Evolutionary conservation across 2,888 invertebrate species (phyloP).

Genomic region (Chloromyia formosa): DNA sequence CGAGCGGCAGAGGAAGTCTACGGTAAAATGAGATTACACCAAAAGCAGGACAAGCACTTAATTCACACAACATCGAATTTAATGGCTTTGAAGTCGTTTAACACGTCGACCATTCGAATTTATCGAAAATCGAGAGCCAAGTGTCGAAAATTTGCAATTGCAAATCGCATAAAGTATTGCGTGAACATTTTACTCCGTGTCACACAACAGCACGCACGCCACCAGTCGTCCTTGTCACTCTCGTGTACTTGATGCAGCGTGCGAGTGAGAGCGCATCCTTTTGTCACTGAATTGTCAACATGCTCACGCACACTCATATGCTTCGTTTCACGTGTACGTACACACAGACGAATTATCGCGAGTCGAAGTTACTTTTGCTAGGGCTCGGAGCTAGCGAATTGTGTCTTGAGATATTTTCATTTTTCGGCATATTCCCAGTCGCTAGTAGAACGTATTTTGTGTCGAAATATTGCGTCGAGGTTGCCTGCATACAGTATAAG

Average conservation of each 20-base stretch:
- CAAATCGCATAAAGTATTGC: background rate
- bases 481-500: background rate
- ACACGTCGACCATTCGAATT: too few species aligned
- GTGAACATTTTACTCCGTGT: background rate
- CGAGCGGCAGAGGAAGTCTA: background rate
- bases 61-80: too few species aligned
- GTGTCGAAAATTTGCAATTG: conserved; percentile 20
- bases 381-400: conserved; percentile 22
- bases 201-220: background rate
- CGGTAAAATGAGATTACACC: conserved; percentile 24
- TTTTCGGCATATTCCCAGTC: conserved; percentile 3
- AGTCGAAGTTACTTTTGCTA: conserved; percentile 36
- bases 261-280: background rate
- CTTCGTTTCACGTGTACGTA: background rate
- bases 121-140: background rate
- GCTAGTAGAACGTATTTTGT: conserved; percentile 4
- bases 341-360: background rate
- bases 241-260: too few species aligned
- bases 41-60: background rate
- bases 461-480: background rate
- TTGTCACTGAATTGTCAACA: conserved; percentile 8
- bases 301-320: background rate
- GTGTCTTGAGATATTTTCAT: conserved; percentile 16
- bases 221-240: background rate
- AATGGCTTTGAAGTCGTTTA: too few species aligned